Conservation (phyloP, 2,113 vertebrate genomes). For the Petrocephalus zakoni region DNA sequence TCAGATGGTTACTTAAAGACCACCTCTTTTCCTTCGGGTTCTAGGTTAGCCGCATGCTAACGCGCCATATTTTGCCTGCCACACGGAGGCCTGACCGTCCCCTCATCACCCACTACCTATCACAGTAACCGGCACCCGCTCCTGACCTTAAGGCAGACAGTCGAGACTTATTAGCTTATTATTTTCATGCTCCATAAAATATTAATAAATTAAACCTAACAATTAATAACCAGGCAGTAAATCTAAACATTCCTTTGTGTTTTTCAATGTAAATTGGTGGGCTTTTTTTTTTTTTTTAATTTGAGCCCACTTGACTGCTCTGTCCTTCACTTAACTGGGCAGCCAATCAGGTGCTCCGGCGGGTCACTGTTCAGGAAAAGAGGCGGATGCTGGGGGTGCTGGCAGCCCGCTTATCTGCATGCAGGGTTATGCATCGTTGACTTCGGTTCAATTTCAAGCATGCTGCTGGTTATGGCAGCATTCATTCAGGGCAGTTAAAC, state of each 20-base stretch:
- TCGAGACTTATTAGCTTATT: slow-evolving; percentile 70
- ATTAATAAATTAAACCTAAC: slow-evolving; percentile 65
- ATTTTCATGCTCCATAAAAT: slow-evolving; percentile 73
- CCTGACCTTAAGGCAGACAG: slow-evolving; percentile 49
- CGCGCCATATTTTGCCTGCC: neutral
- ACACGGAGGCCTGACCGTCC: neutral
- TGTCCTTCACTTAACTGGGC: slow-evolving; percentile 62
- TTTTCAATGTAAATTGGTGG: slow-evolving; percentile 42
- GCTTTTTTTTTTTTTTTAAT: neutral
- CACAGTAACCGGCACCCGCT: slow-evolving; percentile 23
- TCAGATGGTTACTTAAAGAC: neutral
- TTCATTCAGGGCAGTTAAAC: slow-evolving; percentile 78
- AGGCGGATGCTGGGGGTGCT: slow-evolving; percentile 40
- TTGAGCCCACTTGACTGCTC: neutral
- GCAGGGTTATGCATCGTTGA: slow-evolving; percentile 78
- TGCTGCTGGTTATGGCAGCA: slow-evolving; percentile 64
- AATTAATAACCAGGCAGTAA: slow-evolving; percentile 70
- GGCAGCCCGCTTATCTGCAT: slow-evolving; percentile 66
- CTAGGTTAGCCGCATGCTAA: neutral
- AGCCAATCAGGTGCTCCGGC: slow-evolving; percentile 58
- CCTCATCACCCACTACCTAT: neutral
- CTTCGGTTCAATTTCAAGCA: slow-evolving; percentile 78
- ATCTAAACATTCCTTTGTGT: slow-evolving; percentile 68
- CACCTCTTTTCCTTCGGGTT: neutral
- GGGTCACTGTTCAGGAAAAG: slow-evolving; percentile 62